Evolutionary conservation across 2,113 vertebrate genomes (phyloP).

Genomic region (Electrona antarctica): DNA sequence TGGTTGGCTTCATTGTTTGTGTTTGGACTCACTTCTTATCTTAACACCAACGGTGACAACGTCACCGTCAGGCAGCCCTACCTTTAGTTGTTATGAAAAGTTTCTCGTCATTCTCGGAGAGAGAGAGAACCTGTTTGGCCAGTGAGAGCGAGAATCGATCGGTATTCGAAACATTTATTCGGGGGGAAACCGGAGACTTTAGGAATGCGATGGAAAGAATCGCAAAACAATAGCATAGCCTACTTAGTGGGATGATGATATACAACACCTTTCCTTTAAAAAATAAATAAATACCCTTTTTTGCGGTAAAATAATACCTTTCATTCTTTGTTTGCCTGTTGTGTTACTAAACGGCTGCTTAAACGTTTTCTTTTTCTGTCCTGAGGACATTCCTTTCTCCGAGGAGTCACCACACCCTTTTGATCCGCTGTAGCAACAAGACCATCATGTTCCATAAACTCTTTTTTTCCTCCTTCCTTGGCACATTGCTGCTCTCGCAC

Average conservation of each 20-base stretch:
- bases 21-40: no score
- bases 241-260: no score
- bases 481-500: constrained; percentile 6
- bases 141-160: neutral
- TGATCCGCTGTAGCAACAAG: constrained; percentile 50
- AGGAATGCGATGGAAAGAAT: neutral
- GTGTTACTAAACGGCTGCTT: neutral
- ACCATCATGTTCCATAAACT: constrained; percentile 37
- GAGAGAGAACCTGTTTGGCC: constrained; percentile 34
- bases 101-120: constrained; percentile 19
- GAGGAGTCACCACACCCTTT: constrained; percentile 72
- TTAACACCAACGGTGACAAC: no score
- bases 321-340: neutral
- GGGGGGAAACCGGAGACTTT: neutral
- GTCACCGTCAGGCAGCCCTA: neutral
- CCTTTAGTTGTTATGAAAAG: neutral
- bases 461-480: constrained; percentile 5
- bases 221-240: neutral
- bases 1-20: no score
- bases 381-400: constrained; percentile 58
- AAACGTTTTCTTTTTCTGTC: constrained; percentile 20
- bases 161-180: neutral
- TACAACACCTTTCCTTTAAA: neutral
- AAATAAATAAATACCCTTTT: neutral
- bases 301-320: neutral